Conservation (phyloP, 53 echinoderm and acorn worm species). For the Astropecten irregularis region DNA sequence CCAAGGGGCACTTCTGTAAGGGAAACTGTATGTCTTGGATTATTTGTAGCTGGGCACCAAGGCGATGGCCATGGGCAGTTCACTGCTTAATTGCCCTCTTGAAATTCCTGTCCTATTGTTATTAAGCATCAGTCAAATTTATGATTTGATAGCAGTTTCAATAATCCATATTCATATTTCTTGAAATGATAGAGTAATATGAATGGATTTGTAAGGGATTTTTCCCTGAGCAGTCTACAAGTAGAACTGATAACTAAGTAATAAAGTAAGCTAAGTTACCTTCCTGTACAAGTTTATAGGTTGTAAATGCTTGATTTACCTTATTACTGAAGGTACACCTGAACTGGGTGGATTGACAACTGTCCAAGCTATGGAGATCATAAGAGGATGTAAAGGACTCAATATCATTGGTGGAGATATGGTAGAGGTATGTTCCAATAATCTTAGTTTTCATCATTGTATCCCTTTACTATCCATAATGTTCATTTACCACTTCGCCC, state of each 20-base stretch:
- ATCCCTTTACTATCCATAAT: no score
- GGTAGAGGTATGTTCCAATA: constrained; percentile 56
- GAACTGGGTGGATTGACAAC: constrained; percentile 67
- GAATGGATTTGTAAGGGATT: no score
- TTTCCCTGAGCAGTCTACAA: no score
- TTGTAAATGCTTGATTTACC: neutral
- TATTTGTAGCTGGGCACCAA: no score
- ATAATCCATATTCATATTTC: no score
- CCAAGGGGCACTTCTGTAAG: neutral
- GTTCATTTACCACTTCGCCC: no score
- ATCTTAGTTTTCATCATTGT: neutral
- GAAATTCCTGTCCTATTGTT: neutral
- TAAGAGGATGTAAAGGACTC: constrained; percentile 65
- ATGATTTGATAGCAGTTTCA: no score
- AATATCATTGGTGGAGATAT: constrained; percentile 70
- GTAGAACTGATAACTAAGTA: no score
- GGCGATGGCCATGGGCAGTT: no score
- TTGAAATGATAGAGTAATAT: no score
- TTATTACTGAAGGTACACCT: constrained; percentile 54
- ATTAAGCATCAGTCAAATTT: no score
- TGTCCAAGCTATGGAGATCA: constrained; percentile 67
- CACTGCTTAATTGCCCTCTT: neutral
- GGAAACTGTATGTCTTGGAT: neutral
- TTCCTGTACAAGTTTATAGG: neutral
- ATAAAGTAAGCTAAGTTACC: no score